These are phyloP conservation scores for Athalia circularis DNA, from an alignment of 2,888 invertebrate genomes.

Conservation along the genomic window DNA sequence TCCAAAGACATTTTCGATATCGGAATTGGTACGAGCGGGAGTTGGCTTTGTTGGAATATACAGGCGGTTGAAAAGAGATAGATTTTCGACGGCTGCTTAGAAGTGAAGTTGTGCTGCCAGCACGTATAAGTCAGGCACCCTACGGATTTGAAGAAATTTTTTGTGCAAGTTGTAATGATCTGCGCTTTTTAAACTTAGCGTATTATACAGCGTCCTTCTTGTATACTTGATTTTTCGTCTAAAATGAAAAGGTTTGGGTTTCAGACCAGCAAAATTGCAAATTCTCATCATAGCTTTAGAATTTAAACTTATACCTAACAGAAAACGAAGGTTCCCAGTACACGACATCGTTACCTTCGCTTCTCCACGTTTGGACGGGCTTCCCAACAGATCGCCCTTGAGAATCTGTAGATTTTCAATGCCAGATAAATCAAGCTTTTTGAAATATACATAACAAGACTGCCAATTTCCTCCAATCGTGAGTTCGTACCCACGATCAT, in stretches of 20 bases:
- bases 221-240: conserved; percentile 5
- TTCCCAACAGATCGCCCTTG: neutral
- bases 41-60: neutral
- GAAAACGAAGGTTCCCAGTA: neutral
- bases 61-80: neutral
- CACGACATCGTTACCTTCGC: neutral
- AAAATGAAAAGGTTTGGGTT: conserved; percentile 12
- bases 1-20: neutral
- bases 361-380: neutral
- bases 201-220: neutral
- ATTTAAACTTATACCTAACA: neutral
- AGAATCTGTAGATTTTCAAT: neutral
- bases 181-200: conserved; percentile 62
- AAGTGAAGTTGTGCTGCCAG: neutral
- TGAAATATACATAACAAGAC: neutral
- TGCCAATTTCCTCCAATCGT: conserved; percentile 1
- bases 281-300: neutral
- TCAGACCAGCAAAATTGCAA: neutral
- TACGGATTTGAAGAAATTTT: conserved; percentile 10
- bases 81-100: neutral
- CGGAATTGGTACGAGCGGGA: neutral
- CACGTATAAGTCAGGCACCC: neutral
- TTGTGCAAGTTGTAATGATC: conserved; percentile 71
- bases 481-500: conserved; percentile 8
- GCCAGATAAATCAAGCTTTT: neutral